These are phyloP conservation scores for Chrysocyon brachyurus DNA, from an alignment of 2,797 vertebrate species.

Conservation along the genomic window DNA sequence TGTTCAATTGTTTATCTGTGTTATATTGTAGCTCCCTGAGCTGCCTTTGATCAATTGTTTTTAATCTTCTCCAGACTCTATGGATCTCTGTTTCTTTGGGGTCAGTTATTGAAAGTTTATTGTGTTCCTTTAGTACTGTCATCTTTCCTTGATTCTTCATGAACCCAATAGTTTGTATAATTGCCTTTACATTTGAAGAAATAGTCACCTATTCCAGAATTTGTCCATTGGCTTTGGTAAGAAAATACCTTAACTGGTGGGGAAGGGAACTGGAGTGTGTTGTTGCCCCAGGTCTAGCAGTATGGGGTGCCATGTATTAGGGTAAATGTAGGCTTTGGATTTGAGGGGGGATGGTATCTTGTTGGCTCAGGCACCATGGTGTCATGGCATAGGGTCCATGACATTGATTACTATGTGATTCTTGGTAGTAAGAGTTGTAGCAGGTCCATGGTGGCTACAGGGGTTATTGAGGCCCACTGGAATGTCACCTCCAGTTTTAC, in stretches of 20 bases:
- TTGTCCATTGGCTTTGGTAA: not conserved
- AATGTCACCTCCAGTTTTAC: not conserved
- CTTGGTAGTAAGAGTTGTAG: not conserved
- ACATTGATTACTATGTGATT: not conserved
- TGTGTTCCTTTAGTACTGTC: not conserved
- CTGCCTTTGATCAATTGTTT: not conserved
- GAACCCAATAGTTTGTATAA: not conserved
- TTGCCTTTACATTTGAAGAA: not conserved
- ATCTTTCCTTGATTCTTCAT: not conserved
- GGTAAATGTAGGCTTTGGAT: not conserved
- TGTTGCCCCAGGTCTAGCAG: not conserved
- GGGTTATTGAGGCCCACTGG: not conserved
- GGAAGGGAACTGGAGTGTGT: not conserved
- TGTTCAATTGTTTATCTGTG: not conserved
- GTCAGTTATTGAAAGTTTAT: not conserved
- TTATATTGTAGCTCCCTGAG: not conserved
- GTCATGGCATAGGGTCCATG: not conserved
- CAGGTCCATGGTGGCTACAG: no score
- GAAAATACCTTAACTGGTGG: not conserved
- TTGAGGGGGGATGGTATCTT: not conserved
- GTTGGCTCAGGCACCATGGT: not conserved
- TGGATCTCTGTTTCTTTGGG: not conserved
- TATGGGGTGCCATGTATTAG: accelerated
- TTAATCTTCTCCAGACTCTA: not conserved
- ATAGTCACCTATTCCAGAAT: not conserved